Conservation (phyloP, 2,797 vertebrate genomes). For the Macropus fuliginosus region DNA sequence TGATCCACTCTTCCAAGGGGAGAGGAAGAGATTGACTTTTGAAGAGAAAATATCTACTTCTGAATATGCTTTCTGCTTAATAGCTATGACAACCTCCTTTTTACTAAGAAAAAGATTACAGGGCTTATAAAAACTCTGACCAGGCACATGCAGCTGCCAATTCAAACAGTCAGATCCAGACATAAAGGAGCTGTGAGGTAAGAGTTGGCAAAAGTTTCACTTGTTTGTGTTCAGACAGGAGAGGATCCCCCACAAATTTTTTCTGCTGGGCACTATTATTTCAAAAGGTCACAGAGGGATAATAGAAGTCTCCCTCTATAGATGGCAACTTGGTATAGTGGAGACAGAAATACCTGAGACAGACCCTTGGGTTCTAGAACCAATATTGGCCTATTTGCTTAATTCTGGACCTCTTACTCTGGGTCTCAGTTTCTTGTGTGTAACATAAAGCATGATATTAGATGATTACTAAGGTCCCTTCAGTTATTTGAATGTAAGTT, state of each 20-base stretch:
- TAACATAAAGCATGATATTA: neutral
- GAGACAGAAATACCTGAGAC: neutral
- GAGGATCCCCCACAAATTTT: neutral
- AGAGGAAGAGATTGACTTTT: constrained; percentile 2
- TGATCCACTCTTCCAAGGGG: neutral
- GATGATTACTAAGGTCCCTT: neutral
- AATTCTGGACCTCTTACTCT: neutral
- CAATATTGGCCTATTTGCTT: neutral
- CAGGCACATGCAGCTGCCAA: neutral
- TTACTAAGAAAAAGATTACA: neutral
- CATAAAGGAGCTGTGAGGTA: neutral
- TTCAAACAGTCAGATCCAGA: neutral
- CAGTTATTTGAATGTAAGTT: neutral
- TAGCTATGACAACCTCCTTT: neutral
- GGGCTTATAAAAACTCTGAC: neutral
- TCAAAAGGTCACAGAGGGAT: neutral
- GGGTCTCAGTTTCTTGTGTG: neutral
- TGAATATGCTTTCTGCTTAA: neutral
- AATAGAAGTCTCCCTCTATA: neutral
- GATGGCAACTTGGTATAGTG: neutral
- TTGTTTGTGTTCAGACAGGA: neutral
- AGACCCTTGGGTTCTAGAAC: neutral
- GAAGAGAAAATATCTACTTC: constrained; percentile 7
- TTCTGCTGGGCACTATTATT: neutral
- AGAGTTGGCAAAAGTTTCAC: neutral